These are phyloP conservation scores for Puma concolor DNA, from an alignment of 2,113 vertebrate species.

Conservation along the genomic window DNA sequence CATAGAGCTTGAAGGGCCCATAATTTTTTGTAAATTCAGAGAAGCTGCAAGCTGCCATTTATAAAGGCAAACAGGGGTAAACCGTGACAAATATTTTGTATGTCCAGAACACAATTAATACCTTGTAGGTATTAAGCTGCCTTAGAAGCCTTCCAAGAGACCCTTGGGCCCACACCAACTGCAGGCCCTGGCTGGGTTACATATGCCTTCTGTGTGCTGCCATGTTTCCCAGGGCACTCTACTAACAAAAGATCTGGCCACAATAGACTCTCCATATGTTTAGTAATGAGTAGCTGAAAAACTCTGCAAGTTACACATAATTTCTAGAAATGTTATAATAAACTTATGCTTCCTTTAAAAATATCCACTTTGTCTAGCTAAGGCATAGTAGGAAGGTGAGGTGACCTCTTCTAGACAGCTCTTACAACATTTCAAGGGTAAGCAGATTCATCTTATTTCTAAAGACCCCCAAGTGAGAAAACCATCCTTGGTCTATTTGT, in stretches of 20 bases:
- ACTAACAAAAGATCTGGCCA: background rate
- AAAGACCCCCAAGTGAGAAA: background rate
- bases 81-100: background rate
- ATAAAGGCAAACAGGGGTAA: slow-evolving; percentile 5
- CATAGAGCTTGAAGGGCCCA: background rate
- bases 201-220: background rate
- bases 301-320: slow-evolving; percentile 8
- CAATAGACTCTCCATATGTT: background rate
- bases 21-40: slow-evolving; percentile 42
- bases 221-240: background rate
- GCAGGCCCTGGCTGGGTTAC: background rate
- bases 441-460: slow-evolving; percentile 10
- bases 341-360: background rate
- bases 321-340: slow-evolving; percentile 49
- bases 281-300: background rate
- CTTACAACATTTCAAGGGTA: background rate
- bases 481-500: background rate
- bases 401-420: background rate
- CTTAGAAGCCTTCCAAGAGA: background rate
- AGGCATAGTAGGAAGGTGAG: background rate
- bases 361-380: background rate
- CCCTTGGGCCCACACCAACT: background rate
- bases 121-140: background rate
- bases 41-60: background rate
- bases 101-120: slow-evolving; percentile 25